Evolutionary conservation across 1,140 invertebrate species (phyloP).

Genomic region (Brachionus rotundiformis): DNA sequence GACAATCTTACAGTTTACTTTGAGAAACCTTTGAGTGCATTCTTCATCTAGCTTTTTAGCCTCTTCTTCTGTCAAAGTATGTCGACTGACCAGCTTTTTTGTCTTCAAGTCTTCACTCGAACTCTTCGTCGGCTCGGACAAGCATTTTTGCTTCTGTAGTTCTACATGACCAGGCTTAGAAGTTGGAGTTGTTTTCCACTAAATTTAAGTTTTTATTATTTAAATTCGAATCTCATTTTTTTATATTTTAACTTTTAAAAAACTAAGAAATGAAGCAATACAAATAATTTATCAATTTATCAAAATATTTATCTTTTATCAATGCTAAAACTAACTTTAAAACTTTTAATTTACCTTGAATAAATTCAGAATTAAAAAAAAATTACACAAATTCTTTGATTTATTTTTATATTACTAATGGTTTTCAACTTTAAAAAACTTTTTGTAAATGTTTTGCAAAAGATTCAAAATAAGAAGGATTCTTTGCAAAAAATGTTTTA

Average conservation of each 20-base stretch:
- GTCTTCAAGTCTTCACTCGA: neutral
- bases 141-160: conserved; percentile 49
- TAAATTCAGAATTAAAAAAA: neutral
- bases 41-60: conserved; percentile 56
- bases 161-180: conserved; percentile 50
- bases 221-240: neutral
- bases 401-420: no score
- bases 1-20: conserved; percentile 55
- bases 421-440: no score
- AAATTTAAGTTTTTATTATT: no score
- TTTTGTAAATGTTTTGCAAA: no score
- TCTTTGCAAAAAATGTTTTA: no score
- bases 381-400: no score
- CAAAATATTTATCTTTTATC: neutral
- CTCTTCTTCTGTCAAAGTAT: conserved; percentile 54
- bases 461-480: no score
- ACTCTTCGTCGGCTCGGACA: neutral
- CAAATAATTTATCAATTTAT: no score
- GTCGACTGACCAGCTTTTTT: conserved; percentile 20
- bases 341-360: conserved; percentile 31
- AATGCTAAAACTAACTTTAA: neutral
- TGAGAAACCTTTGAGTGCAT: conserved; percentile 60
- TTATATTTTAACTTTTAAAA: neutral
- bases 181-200: conserved; percentile 8
- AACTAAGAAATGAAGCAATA: no score